Base-by-base conservation (phyloP, 2,113 vertebrate species). In the Chlorodrepanis virens region DNA sequence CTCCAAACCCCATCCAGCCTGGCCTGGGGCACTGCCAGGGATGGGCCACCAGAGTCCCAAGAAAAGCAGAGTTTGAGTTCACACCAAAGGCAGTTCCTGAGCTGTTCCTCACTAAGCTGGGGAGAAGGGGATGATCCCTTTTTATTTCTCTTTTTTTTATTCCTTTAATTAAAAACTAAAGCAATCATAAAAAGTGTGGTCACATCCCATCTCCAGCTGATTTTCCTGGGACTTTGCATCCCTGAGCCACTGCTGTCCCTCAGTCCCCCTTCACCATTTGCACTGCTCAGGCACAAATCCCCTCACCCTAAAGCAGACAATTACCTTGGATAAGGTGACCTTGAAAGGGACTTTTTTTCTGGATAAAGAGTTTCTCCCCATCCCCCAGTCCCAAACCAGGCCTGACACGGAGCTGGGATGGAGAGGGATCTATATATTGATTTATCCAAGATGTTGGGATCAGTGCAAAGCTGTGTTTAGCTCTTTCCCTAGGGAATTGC, bases 101-200 rank as follows among this genome's bases (percentile, higher is more conserved):
- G 61, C 37, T 39, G 2, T 16, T 70, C 57, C 35, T 56, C 2
- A 1, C 24, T 19, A 19, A 40, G 35, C 8, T 3, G 1, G 4
- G 13, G 29, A 57, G 40, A 50, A 27, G 42, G 45, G 12, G 40
- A 11, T 63, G 72, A 33, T 45, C 35, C 13, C 12, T 29, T 77
- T 27, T 23, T 12, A 18, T 20, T n/a, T 45, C 9, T 27, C 13
- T 7, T 27, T 59, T 39, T 2, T 77, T 54, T 45, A 18, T 63
- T 50, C 19, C 14, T 82, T 75, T 12, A 37, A 47, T 60, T 49
- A 10, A 19, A 57, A 75, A 19, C 10, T 22, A 40, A 69, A 56
- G 3, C 9, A 19, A 5, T 22, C 31, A 20, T 25, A 2, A 33
- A 52, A 29, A 6, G 1, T 64, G 24, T 42, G 65, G 23, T n/a